Evolutionary conservation across 2,797 vertebrate species (phyloP).

Genomic region (Syncerus caffer): DNA sequence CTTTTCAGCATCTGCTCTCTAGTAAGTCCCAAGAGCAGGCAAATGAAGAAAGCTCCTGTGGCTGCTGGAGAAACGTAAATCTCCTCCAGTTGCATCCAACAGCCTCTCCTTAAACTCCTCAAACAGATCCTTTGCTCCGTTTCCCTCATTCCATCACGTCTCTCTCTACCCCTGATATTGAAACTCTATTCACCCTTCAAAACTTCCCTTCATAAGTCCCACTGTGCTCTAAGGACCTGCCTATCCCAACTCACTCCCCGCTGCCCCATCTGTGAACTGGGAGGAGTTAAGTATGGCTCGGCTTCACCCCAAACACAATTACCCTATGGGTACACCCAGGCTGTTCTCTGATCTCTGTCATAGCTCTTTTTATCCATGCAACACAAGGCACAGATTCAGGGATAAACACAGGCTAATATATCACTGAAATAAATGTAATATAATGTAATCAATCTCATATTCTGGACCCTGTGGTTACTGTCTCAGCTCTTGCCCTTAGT

Average conservation of each 20-base stretch:
- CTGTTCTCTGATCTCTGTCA: neutral
- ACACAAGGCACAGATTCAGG: neutral
- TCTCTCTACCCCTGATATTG: neutral
- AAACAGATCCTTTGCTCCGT: neutral
- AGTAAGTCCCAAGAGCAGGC: neutral
- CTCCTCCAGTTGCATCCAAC: neutral
- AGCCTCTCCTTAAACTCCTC: neutral
- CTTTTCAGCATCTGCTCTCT: conserved; percentile 64
- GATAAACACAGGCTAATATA: neutral
- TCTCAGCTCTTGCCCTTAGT: neutral
- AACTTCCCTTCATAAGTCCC: neutral
- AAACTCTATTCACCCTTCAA: neutral
- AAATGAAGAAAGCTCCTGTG: neutral
- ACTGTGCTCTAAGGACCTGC: neutral
- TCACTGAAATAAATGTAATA: neutral
- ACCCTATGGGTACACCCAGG: neutral
- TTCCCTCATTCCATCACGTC: neutral
- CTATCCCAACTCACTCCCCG: neutral
- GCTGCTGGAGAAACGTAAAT: neutral
- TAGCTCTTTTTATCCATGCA: neutral
- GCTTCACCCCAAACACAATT: neutral
- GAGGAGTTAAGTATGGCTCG: neutral
- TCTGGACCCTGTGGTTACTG: neutral
- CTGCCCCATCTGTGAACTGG: neutral
- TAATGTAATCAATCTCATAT: neutral